phyloP scores from a whole-genome alignment of 1,140 invertebrate genomes.

The Conopomorpha cramerella region DNA sequence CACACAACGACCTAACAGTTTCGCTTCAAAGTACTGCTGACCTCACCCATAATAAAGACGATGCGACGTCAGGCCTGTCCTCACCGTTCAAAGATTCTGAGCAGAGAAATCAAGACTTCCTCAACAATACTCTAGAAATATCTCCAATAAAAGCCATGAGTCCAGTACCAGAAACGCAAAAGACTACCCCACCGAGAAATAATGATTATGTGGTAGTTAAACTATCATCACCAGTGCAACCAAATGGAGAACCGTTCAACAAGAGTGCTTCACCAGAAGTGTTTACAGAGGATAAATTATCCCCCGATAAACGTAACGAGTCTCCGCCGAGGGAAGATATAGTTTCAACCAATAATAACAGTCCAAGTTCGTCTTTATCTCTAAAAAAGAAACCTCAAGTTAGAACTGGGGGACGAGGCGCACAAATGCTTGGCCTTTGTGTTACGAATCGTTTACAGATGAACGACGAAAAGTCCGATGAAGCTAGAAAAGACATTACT shows the following conservation, averaged over 20 bases:
- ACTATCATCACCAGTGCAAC: slow-evolving; percentile 30
- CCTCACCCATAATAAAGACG: slow-evolving; percentile 6
- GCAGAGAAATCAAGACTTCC: slow-evolving; percentile 54
- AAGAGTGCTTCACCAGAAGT: slow-evolving; percentile 32
- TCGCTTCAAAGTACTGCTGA: slow-evolving; percentile 1
- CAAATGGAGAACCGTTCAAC: slow-evolving; percentile 38
- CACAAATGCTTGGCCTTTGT: slow-evolving; percentile 55
- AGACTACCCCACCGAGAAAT: slow-evolving; percentile 33
- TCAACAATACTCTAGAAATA: slow-evolving; percentile 60
- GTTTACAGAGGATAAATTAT: slow-evolving; percentile 44
- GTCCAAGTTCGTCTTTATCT: slow-evolving; percentile 36
- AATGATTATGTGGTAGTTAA: slow-evolving; percentile 37
- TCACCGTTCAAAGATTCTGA: slow-evolving; percentile 41
- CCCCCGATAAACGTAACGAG: slow-evolving; percentile 30
- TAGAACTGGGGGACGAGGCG: slow-evolving; percentile 37
- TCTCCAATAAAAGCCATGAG: slow-evolving; percentile 58
- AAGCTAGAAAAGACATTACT: slow-evolving; percentile 17
- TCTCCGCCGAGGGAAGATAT: slow-evolving; percentile 37
- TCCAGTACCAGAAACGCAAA: slow-evolving; percentile 28
- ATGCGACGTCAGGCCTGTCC: slow-evolving; percentile 11
- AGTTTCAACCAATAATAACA: slow-evolving; percentile 16
- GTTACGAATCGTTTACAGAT: slow-evolving; percentile 23
- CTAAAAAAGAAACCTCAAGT: slow-evolving; percentile 40
- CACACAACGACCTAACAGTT: slow-evolving; percentile 1
- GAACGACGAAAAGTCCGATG: slow-evolving; percentile 27